A percentile compares a stretch with the other conserved stretches of the same genome.
Conservation (phyloP, 2,113 vertebrate species). For the Hydrolagus affinis region DNA sequence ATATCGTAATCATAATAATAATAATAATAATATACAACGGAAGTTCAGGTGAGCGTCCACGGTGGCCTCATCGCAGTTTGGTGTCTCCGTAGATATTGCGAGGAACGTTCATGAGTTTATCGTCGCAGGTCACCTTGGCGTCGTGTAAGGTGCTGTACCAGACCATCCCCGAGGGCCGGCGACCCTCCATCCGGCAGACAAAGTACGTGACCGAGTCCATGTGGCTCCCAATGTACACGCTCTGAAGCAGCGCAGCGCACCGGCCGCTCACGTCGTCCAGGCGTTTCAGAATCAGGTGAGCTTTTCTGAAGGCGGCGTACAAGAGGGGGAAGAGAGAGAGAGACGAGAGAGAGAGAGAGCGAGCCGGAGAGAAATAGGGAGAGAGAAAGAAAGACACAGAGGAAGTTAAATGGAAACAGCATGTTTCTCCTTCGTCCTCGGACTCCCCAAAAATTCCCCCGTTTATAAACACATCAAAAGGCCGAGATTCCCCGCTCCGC, state of each 20-base stretch:
- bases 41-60: background rate
- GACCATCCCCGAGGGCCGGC: constrained; percentile 60
- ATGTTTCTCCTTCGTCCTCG: too few species aligned
- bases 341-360: background rate
- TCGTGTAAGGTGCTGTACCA: constrained; percentile 85
- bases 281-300: constrained; percentile 81
- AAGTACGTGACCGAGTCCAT: constrained; percentile 85
- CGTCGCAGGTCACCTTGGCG: constrained; percentile 78
- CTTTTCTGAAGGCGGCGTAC: constrained; percentile 66
- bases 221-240: constrained; percentile 87
- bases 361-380: background rate
- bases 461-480: too few species aligned
- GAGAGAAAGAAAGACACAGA: too few species aligned
- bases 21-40: constrained; percentile 21
- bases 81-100: constrained; percentile 90
- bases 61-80: constrained; percentile 81
- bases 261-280: constrained; percentile 83
- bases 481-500: too few species aligned
- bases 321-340: background rate
- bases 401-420: too few species aligned
- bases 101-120: constrained; percentile 88
- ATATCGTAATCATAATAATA: too few species aligned
- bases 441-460: too few species aligned
- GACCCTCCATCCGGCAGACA: constrained; percentile 79
- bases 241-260: constrained; percentile 76